Percentiles rank a stretch among this genome's conserved stretches.
Evolutionary conservation across 23 tunicate species (phyloP).

Genomic region (Phallusia fumigata): DNA sequence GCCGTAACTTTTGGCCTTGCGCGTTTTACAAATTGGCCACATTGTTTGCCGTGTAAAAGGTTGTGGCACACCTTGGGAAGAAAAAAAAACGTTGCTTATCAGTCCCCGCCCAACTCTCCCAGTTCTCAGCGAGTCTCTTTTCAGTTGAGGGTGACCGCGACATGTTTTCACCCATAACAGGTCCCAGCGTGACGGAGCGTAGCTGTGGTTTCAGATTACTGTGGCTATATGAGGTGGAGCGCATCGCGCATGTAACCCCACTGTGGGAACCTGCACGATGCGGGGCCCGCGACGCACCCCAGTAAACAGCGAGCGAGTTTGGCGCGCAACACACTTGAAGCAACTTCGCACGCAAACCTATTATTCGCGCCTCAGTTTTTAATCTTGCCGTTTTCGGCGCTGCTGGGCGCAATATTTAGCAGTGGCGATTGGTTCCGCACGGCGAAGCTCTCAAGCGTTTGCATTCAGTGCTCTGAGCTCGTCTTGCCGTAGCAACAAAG

Average conservation of each 20-base stretch:
- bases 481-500: neutral
- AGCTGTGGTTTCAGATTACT: slow-evolving; percentile 15
- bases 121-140: neutral
- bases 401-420: neutral
- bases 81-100: neutral
- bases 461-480: neutral
- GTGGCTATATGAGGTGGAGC: slow-evolving; percentile 1
- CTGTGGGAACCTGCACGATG: neutral
- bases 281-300: neutral
- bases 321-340: slow-evolving; percentile 13
- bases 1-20: neutral
- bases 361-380: neutral
- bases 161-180: slow-evolving; percentile 13
- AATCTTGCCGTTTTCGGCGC: slow-evolving; percentile 2
- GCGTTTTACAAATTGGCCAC: neutral
- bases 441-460: neutral
- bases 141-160: slow-evolving; percentile 10
- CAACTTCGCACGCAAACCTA: slow-evolving; percentile 7
- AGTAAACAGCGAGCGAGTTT: neutral
- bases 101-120: neutral
- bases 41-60: neutral
- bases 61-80: neutral
- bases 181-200: slow-evolving; percentile 6
- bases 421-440: neutral
- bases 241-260: neutral